Conservation (phyloP, 2,113 vertebrate genomes). For the Himantopus leucocephalus region DNA sequence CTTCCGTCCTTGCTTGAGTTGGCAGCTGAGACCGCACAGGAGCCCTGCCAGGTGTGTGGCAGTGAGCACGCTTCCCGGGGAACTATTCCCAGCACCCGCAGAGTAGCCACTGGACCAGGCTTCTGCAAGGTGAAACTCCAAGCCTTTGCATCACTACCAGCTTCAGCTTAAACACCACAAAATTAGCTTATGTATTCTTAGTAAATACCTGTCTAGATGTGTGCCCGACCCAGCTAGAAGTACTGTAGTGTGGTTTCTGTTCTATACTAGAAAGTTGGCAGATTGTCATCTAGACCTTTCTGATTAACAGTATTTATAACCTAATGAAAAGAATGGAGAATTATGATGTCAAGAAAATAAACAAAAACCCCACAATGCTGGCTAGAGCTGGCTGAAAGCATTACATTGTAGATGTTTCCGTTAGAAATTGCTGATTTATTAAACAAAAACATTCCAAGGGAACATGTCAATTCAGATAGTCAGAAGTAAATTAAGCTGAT, state of each 20-base stretch:
- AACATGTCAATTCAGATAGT: not conserved
- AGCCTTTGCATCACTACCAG: not conserved
- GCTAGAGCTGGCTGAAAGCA: not conserved
- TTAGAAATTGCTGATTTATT: not conserved
- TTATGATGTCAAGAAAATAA: not conserved
- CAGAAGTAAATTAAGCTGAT: not conserved
- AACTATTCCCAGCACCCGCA: not conserved
- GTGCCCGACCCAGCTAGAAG: not conserved
- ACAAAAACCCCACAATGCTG: too few relatives aligned
- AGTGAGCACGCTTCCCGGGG: not conserved
- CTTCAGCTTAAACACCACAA: not conserved
- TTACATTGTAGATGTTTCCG: not conserved
- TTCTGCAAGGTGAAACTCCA: not conserved
- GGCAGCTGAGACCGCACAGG: not conserved
- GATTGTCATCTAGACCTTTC: not conserved
- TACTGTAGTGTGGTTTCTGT: not conserved
- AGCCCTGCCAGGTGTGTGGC: not conserved
- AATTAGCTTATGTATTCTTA: not conserved
- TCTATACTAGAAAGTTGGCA: not conserved
- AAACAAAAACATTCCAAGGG: not conserved
- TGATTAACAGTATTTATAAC: not conserved
- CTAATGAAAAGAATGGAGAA: not conserved
- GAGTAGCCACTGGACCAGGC: not conserved
- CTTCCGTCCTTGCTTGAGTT: not conserved
- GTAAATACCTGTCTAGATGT: not conserved